Conservation (phyloP, 2,888 invertebrate genomes). For the Tiphia femorata region DNA sequence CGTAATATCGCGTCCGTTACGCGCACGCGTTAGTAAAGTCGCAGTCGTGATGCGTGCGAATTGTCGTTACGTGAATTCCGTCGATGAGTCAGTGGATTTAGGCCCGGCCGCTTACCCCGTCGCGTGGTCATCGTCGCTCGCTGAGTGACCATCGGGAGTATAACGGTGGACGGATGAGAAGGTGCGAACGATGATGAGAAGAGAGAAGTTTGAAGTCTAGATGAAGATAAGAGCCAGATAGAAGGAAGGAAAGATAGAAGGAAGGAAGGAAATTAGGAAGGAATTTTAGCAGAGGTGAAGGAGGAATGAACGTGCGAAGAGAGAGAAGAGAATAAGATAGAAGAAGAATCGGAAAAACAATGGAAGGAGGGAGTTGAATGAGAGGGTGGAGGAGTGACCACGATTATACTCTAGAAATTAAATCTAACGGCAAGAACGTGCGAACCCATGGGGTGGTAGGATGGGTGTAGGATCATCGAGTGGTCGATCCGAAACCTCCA, state of each 20-base stretch:
- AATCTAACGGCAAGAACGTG: slow-evolving; percentile 37
- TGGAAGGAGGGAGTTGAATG: no score
- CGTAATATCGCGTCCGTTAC: slow-evolving; percentile 34
- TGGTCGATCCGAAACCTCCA: not conserved
- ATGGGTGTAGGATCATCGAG: not conserved
- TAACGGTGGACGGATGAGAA: not conserved
- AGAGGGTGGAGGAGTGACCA: slow-evolving; percentile 7
- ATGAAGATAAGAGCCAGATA: not conserved
- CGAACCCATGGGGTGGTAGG: not conserved
- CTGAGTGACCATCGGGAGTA: not conserved
- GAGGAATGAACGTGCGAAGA: no score
- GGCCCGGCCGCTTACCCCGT: not conserved
- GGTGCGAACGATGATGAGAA: not conserved
- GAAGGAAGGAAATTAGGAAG: no score
- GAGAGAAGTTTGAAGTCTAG: not conserved
- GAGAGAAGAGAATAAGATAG: no score
- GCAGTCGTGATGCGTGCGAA: not conserved
- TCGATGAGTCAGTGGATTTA: no score
- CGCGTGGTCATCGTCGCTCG: not conserved
- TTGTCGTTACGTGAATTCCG: no score
- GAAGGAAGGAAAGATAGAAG: not conserved
- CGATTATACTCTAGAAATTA: slow-evolving; percentile 35
- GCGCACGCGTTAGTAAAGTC: slow-evolving; percentile 2
- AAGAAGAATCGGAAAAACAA: no score
- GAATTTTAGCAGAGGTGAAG: no score